Conservation (phyloP, 2,797 vertebrate genomes). For the Nannoperca obscura region DNA sequence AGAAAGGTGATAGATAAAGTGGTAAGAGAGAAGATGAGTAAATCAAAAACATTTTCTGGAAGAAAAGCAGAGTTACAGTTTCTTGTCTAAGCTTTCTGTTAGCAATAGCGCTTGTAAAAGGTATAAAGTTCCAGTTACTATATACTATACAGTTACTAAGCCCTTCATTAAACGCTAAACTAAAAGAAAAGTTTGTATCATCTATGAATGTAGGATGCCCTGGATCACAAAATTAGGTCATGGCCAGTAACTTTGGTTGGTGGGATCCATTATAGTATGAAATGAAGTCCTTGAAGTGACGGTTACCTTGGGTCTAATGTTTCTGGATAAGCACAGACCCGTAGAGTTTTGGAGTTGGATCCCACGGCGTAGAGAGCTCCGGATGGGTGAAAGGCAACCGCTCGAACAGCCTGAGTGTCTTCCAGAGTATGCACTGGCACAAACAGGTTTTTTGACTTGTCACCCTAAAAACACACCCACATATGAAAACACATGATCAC, state of each 20-base stretch:
- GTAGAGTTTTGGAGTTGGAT: slow-evolving; percentile 96
- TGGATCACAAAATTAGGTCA: no score
- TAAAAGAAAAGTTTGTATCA: background rate
- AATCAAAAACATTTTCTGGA: no score
- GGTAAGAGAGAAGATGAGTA: background rate
- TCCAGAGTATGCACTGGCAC: slow-evolving; percentile 90
- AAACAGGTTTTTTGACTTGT: slow-evolving; percentile 74
- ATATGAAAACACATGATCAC: slow-evolving; percentile 19
- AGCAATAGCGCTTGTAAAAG: background rate
- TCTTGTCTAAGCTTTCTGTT: background rate
- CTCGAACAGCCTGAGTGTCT: slow-evolving; percentile 96
- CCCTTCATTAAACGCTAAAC: background rate
- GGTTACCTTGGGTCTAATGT: slow-evolving; percentile 90
- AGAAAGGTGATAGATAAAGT: background rate
- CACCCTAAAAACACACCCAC: slow-evolving; percentile 60
- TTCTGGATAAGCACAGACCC: slow-evolving; percentile 96
- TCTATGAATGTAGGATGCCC: no score
- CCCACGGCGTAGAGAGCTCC: slow-evolving; percentile 94
- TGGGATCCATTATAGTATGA: no score
- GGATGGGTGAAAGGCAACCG: slow-evolving; percentile 96
- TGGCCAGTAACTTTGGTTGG: no score
- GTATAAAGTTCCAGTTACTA: background rate
- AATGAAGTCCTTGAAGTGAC: background rate
- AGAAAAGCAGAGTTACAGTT: background rate
- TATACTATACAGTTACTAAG: no score